A percentile compares a stretch with the other conserved stretches of the same genome.
These are phyloP conservation scores for Sinonovacula constricta DNA, from an alignment of 1,140 invertebrate species.

Conservation along the genomic window DNA sequence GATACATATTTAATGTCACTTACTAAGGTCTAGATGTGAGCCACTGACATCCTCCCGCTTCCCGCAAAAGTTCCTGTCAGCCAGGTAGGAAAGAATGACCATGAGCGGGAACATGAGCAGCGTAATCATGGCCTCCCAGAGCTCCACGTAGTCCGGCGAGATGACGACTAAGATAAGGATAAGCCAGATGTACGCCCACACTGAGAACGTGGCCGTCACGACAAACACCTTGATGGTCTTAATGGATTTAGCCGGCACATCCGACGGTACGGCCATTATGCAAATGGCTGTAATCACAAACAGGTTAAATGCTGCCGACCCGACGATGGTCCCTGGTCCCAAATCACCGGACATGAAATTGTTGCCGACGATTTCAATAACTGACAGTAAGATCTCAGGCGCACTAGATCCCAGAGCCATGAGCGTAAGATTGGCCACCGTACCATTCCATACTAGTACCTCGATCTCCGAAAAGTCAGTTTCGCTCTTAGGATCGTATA, in stretches of 20 bases:
- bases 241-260: slow-evolving; percentile 80
- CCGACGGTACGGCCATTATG: slow-evolving; percentile 80
- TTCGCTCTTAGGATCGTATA: slow-evolving; percentile 67
- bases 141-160: slow-evolving; percentile 80
- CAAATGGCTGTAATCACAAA: slow-evolving; percentile 83
- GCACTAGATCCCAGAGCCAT: slow-evolving; percentile 85
- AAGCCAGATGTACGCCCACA: slow-evolving; percentile 85
- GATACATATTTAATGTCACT: no score
- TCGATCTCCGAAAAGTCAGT: slow-evolving; percentile 63
- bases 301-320: slow-evolving; percentile 84
- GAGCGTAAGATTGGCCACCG: slow-evolving; percentile 84
- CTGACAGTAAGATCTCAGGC: slow-evolving; percentile 84
- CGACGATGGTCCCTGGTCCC: slow-evolving; percentile 85
- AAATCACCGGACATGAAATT: slow-evolving; percentile 81
- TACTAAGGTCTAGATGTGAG: slow-evolving; percentile 62
- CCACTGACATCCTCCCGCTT: slow-evolving; percentile 48
- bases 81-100: slow-evolving; percentile 79
- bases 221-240: slow-evolving; percentile 82
- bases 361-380: slow-evolving; percentile 83
- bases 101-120: slow-evolving; percentile 83
- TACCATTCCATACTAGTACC: slow-evolving; percentile 83
- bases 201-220: slow-evolving; percentile 81
- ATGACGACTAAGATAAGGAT: slow-evolving; percentile 81
- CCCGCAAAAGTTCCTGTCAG: slow-evolving; percentile 80
- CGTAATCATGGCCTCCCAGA: slow-evolving; percentile 84